phyloP scores from a whole-genome alignment of 2,113 vertebrate species.

The Myocastor coypus region DNA sequence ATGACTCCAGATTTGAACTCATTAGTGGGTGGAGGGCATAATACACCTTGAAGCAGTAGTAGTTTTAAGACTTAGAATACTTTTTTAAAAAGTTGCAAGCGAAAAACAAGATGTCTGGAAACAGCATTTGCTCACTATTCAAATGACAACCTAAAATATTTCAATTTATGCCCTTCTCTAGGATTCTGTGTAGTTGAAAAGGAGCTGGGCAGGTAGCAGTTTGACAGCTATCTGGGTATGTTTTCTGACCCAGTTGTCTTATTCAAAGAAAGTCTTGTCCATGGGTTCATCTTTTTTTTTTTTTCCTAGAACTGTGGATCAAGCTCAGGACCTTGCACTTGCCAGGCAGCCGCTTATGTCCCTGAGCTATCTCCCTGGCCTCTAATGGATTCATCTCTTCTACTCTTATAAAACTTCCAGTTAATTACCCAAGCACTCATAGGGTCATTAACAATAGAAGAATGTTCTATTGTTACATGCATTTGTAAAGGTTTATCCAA shows the following conservation, averaged over 20 bases:
- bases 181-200: conserved; percentile 30
- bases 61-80: conserved; percentile 11
- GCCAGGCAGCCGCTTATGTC: too few relatives aligned
- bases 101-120: conserved; percentile 13
- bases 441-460: neutral
- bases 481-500: neutral
- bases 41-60: neutral
- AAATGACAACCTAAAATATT: conserved; percentile 2
- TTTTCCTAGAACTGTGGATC: too few relatives aligned
- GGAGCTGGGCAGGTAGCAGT: neutral
- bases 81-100: neutral
- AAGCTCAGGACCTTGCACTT: too few relatives aligned
- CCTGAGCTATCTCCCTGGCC: too few relatives aligned
- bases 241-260: conserved; percentile 7
- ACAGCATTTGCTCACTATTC: neutral
- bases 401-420: neutral
- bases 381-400: neutral
- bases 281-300: neutral
- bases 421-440: conserved; percentile 24
- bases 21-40: conserved; percentile 24
- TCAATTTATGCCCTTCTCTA: neutral
- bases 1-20: conserved; percentile 24
- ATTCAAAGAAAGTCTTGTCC: conserved; percentile 35
- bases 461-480: neutral
- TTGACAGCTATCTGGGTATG: neutral